Percentiles rank a stretch among this genome's conserved stretches.
These are phyloP conservation scores for Stichopus chloronotus DNA, from an alignment of 35 echinoderm and acorn worm species.

Conservation along the genomic window DNA sequence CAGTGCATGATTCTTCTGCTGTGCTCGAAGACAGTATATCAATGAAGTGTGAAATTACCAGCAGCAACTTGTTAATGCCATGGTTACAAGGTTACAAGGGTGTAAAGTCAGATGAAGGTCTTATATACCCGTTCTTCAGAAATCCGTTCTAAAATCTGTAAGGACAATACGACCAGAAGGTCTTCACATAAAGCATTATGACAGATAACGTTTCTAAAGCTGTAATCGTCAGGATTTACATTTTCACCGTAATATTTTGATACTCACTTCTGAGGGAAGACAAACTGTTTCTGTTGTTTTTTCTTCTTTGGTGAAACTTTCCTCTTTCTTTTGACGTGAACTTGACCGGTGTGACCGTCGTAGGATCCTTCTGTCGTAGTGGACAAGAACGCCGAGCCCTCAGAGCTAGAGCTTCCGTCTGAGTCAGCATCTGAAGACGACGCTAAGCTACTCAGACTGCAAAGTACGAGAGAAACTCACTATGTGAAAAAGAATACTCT, in stretches of 20 bases:
- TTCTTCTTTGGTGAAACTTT: conserved; percentile 30
- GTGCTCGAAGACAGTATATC: too few relatives aligned
- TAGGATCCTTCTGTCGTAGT: conserved; percentile 60
- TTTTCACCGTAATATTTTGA: not conserved
- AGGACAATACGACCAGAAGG: too few relatives aligned
- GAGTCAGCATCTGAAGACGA: conserved; percentile 26
- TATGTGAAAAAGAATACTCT: not conserved
- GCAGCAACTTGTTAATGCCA: too few relatives aligned
- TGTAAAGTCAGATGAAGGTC: too few relatives aligned
- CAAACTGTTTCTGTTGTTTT: conserved; percentile 20
- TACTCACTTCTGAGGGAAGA: conserved; percentile 52
- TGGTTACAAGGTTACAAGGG: too few relatives aligned
- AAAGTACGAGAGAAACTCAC: not conserved
- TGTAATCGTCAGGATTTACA: too few relatives aligned
- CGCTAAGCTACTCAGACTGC: conserved; percentile 56
- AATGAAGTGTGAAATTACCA: too few relatives aligned
- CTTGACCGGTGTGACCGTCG: conserved; percentile 30
- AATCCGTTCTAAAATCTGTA: too few relatives aligned
- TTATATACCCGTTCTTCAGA: too few relatives aligned
- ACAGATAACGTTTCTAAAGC: too few relatives aligned
- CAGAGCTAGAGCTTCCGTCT: conserved; percentile 11
- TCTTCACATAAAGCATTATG: too few relatives aligned
- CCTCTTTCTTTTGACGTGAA: conserved; percentile 55
- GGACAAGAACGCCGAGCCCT: not conserved
- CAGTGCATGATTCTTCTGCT: not conserved